Evolutionary conservation across 2,113 vertebrate species (phyloP).

Genomic region (Silurus glanis): DNA sequence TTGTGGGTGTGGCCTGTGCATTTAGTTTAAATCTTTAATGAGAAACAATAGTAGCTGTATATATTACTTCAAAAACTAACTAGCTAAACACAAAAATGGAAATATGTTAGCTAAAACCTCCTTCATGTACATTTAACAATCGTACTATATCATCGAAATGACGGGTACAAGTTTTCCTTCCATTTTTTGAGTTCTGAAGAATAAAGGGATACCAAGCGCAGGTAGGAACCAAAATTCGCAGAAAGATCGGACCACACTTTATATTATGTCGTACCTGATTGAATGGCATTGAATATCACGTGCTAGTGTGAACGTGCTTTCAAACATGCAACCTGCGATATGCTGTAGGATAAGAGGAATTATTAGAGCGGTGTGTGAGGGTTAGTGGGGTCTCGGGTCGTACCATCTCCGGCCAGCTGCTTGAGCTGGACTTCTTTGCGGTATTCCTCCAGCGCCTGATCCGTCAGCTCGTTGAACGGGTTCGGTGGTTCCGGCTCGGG

Average conservation of each 20-base stretch:
- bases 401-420: conserved; percentile 82
- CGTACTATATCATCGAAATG: too few species aligned
- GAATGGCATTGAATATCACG: too few species aligned
- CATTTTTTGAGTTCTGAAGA: too few species aligned
- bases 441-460: conserved; percentile 96
- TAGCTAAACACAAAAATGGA: background rate
- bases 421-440: conserved; percentile 93
- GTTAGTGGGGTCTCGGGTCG: background rate
- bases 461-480: conserved; percentile 94
- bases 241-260: too few species aligned
- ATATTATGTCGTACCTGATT: too few species aligned
- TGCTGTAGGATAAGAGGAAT: background rate
- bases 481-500: conserved; percentile 84
- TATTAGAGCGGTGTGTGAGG: background rate
- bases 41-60: too few species aligned
- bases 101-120: too few species aligned
- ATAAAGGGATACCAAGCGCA: too few species aligned
- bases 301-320: background rate
- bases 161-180: too few species aligned
- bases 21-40: too few species aligned
- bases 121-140: too few species aligned
- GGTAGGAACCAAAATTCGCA: too few species aligned
- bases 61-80: background rate
- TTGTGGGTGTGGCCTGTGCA: background rate
- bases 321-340: background rate